Conservation (phyloP, 2,888 invertebrate genomes). For the Camponotus fellah region DNA sequence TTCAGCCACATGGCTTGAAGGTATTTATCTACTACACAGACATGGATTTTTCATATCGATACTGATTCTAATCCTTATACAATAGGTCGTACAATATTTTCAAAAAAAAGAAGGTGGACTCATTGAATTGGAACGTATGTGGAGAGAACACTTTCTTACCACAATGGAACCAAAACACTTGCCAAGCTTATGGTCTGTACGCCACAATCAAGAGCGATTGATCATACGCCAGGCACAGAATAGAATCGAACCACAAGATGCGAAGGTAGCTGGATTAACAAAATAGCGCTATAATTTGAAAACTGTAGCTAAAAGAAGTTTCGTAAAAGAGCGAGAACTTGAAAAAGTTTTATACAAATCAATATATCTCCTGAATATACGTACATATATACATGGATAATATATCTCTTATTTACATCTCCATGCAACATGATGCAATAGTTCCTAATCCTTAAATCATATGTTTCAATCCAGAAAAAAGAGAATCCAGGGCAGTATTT, state of each 20-base stretch:
- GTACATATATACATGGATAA: slow-evolving; percentile 57
- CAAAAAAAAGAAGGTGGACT: slow-evolving; percentile 88
- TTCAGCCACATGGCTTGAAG: slow-evolving; percentile 80
- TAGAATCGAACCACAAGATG: slow-evolving; percentile 82
- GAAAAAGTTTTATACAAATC: slow-evolving; percentile 74
- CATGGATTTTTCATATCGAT: background rate
- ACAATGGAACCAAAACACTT: slow-evolving; percentile 91
- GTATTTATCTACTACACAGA: slow-evolving; percentile 62
- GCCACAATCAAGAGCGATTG: slow-evolving; percentile 90
- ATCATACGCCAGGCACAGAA: slow-evolving; percentile 82
- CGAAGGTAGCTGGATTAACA: slow-evolving; percentile 80
- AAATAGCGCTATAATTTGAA: slow-evolving; percentile 59
- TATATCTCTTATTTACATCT: background rate
- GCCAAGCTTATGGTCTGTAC: slow-evolving; percentile 92
- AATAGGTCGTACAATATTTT: slow-evolving; percentile 89
- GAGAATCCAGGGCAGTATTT: background rate
- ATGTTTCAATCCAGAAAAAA: background rate
- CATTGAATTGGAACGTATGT: slow-evolving; percentile 90
- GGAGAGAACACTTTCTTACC: slow-evolving; percentile 92
- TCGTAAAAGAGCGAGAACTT: slow-evolving; percentile 83
- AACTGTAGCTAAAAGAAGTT: slow-evolving; percentile 72
- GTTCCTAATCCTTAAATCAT: background rate
- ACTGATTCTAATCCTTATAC: slow-evolving; percentile 34
- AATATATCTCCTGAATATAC: slow-evolving; percentile 66
- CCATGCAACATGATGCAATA: slow-evolving; percentile 16